phyloP scores from a whole-genome alignment of 2,113 vertebrate genomes.

The Orientallactaga bullata region DNA sequence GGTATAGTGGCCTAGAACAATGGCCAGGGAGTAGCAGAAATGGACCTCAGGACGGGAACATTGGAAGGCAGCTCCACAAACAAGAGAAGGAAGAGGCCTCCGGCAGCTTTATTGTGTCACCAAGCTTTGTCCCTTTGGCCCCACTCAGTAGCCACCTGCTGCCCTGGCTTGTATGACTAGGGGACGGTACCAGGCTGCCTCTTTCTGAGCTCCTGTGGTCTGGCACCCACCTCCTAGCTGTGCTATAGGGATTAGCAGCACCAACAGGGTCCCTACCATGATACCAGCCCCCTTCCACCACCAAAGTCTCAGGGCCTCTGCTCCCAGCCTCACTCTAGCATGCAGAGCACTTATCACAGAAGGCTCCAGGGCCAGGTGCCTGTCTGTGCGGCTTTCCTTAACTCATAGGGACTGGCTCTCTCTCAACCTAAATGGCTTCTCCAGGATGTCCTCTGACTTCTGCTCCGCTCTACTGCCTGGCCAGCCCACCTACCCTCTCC shows the following conservation, averaged over 20 bases:
- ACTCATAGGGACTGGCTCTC: not conserved
- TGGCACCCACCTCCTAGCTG: not conserved
- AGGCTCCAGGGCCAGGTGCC: not conserved
- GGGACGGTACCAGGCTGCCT: not conserved
- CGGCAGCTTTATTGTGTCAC: not conserved
- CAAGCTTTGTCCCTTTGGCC: not conserved
- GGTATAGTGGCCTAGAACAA: accelerated
- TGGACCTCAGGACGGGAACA: too few relatives aligned
- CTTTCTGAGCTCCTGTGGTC: not conserved
- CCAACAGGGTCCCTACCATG: not conserved
- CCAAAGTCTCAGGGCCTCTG: not conserved
- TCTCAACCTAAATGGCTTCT: not conserved
- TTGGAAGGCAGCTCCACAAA: not conserved
- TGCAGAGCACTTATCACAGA: not conserved
- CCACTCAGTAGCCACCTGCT: not conserved
- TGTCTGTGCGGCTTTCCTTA: too few relatives aligned
- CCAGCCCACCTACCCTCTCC: too few relatives aligned
- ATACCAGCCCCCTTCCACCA: too few relatives aligned
- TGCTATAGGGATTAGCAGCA: not conserved
- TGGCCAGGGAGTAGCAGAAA: accelerated
- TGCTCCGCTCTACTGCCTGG: too few relatives aligned
- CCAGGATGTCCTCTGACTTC: not conserved
- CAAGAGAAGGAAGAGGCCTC: not conserved
- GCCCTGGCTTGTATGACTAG: too few relatives aligned
- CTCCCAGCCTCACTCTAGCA: not conserved